A percentile compares a stretch with the other conserved stretches of the same genome.
These are phyloP conservation scores for Colaptes auratus DNA, from an alignment of 2,113 vertebrate genomes.

Conservation along the genomic window DNA sequence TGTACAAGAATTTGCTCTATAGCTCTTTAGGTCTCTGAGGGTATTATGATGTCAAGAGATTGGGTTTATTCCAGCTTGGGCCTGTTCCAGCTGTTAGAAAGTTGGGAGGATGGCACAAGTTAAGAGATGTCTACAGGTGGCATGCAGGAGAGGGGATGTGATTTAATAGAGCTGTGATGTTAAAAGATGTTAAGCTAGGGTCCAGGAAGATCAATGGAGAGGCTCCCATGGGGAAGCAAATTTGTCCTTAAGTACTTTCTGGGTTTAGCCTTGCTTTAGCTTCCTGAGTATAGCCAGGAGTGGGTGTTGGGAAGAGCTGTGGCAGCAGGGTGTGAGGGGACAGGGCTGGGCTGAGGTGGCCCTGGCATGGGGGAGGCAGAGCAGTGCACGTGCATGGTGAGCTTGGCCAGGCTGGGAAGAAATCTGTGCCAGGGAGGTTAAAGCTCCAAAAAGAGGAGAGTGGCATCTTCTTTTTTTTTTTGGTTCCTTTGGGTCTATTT, in stretches of 20 bases:
- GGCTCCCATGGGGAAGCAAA: background rate
- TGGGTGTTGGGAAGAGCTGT: background rate
- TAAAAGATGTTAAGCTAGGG: accelerated
- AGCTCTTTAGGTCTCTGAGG: background rate
- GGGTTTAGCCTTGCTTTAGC: background rate
- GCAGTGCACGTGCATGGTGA: background rate
- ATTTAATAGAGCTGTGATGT: background rate
- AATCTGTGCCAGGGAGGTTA: background rate
- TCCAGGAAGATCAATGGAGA: background rate
- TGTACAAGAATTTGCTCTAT: constrained; percentile 9
- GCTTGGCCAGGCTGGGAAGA: background rate
- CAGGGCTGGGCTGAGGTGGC: background rate
- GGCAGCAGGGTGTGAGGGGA: background rate
- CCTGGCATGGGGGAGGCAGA: background rate
- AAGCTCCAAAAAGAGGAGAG: background rate
- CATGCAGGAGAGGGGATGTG: background rate
- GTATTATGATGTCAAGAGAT: background rate
- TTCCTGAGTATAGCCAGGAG: background rate
- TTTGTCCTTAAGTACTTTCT: background rate
- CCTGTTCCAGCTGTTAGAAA: background rate
- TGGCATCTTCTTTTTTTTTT: background rate
- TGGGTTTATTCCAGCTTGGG: background rate
- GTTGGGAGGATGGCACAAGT: background rate
- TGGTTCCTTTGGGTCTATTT: background rate
- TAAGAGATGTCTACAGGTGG: background rate